Base-by-base conservation (phyloP, 2,797 vertebrate genomes). In the Pachyuromys duprasi region DNA sequence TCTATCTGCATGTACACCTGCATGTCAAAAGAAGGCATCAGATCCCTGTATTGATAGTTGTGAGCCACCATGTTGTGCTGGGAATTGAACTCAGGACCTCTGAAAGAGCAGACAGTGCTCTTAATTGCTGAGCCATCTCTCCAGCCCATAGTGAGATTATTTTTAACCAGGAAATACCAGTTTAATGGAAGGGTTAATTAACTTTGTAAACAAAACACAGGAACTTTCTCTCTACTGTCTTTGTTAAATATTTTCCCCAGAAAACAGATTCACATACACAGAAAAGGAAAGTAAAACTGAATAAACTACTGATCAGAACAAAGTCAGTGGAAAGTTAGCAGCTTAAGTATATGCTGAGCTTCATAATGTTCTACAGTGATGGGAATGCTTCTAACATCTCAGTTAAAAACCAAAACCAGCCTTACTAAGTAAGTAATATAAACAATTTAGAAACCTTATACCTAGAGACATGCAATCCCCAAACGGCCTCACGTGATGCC, bases 171-270 rank as follows among this genome's bases (percentile, higher is more conserved):
- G 42, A 94, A 91, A 96, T 69, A 69, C 24, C 53, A 96, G 57
- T 75, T 93, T 96, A 81, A 94, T 33, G 90, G 24, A 45, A 95
- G n/a, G 57, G 55, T n/a, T 22, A 92, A 96, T 83, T 82, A 3
- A 70, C 89, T 88, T 94, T 83, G 60, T 65, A 95, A 91, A 86
- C 45, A 72, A 95, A 67, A 94, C 67, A 88, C 6, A 70, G 8
- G 13, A 94, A 36, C 60, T 95, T 72, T 60, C 53, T 93, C 15
- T 78, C 17, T 36, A 72, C 1, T 89, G 53, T 36, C 53, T 93
- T 69, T 67, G 53, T 36, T 36, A 90, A 79, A 62, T 17, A 74
- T 3, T 81, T 75, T 75, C 31, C 17, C 24, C 33, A 88, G n/a
- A 81, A 93, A 95, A 90, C 45, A 95, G 67, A 95, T 76, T 20